These are phyloP conservation scores for Pangasius sanitwongsei DNA, from an alignment of 2,797 vertebrate species.

Conservation along the genomic window DNA sequence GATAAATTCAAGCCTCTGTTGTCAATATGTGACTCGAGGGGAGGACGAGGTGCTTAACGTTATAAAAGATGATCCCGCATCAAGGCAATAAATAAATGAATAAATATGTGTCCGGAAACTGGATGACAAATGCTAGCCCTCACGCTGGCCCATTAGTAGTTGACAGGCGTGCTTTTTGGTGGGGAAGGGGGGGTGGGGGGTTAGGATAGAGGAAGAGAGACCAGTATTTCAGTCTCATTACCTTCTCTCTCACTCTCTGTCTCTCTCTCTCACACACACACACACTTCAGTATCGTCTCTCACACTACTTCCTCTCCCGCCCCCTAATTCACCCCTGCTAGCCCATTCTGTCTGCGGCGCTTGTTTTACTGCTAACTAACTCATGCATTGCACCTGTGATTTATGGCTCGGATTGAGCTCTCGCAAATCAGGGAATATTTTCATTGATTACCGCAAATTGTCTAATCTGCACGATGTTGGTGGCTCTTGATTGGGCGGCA, in stretches of 20 bases:
- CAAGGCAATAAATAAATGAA: slow-evolving; percentile 77
- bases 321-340: slow-evolving; percentile 95
- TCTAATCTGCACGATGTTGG: slow-evolving; percentile 97
- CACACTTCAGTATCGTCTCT: slow-evolving; percentile 62
- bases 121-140: slow-evolving; percentile 76
- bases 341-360: slow-evolving; percentile 86
- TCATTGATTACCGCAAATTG: slow-evolving; percentile 99
- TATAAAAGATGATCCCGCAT: slow-evolving; percentile 80
- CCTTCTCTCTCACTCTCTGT: slow-evolving; percentile 5
- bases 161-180: slow-evolving; percentile 75
- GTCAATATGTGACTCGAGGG: slow-evolving; percentile 49
- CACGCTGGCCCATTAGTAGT: slow-evolving; percentile 77
- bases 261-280: slow-evolving; percentile 9
- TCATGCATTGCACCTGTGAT: slow-evolving; percentile 87
- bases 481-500: slow-evolving; percentile 95
- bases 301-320: slow-evolving; percentile 80
- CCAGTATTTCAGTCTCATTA: slow-evolving; percentile 90
- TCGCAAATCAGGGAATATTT: slow-evolving; percentile 84
- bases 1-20: slow-evolving; percentile 38
- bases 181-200: slow-evolving; percentile 68
- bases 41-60: slow-evolving; percentile 65
- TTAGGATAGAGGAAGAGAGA: slow-evolving; percentile 52
- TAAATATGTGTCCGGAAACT: slow-evolving; percentile 79
- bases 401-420: slow-evolving; percentile 87
- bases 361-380: slow-evolving; percentile 98